phyloP scores from a whole-genome alignment of 1,140 invertebrate species.

The Drosophila quadrilineata region DNA sequence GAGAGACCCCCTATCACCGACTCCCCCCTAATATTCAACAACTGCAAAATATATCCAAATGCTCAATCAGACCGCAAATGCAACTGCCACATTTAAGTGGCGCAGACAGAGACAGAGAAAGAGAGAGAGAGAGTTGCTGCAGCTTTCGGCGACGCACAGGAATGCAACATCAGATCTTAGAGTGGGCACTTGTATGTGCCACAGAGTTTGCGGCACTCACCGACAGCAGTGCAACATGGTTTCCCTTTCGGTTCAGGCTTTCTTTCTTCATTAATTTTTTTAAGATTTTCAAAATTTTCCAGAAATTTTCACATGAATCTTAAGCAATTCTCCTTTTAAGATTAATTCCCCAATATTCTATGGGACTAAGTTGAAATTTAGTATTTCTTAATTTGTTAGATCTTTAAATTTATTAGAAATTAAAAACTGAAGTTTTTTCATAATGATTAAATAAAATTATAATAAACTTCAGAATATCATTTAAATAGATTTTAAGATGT shows the following conservation, averaged over 20 bases:
- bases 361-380: no score
- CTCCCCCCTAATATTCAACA: not conserved
- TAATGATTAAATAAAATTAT: no score
- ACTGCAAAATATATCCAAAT: constrained; percentile 3
- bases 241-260: not conserved
- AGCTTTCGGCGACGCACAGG: constrained; percentile 44
- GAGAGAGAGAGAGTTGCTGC: not conserved
- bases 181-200: constrained; percentile 50
- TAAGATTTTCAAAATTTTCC: no score
- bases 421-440: no score
- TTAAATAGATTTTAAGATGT: not conserved
- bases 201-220: constrained; percentile 14
- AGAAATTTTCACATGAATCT: no score
- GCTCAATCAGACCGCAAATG: constrained; percentile 49
- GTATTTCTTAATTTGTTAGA: no score
- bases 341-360: no score
- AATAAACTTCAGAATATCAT: not conserved
- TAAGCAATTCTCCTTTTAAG: no score
- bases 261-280: no score
- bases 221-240: not conserved
- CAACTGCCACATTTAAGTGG: no score
- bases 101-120: constrained; percentile 3
- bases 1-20: not conserved
- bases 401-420: no score
- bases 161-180: constrained; percentile 41